Evolutionary conservation across 2,797 vertebrate genomes (phyloP), one percentile per base, ranked within the genome.

Genomic region (Morus bassanus): DNA sequence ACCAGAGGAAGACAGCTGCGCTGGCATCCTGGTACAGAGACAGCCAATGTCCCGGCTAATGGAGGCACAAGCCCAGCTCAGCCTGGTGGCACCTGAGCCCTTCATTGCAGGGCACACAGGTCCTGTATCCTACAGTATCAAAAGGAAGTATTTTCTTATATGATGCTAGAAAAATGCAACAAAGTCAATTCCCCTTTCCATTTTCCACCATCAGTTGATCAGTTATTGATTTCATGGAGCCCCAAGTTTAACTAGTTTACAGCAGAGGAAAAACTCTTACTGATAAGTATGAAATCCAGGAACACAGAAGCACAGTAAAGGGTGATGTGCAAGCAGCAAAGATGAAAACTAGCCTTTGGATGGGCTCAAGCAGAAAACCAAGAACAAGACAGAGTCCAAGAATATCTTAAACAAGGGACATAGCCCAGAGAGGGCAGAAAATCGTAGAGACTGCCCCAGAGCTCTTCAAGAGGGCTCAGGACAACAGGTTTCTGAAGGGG

Each of bases 51-150:
- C 51, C 51, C 85, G 61, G 75, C 41, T 27, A 81, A n/a, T 3
- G 3, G 24, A 22, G 68, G 48, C 18, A 13, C 2, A 14, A 89
- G 21, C 77, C 78, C 73, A 84, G 74, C 51, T 67, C 75, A 85
- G 78, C 18, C 48, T 48, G 18, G 50, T 60, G 56, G 43, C 72
- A 57, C 35, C 9, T 24, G 45, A 60, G 59, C 17, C 43, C 46
- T 45, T 30, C 46, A 67, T 63, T 1, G 27, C 46, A 56, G 59
- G 28, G 21, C 43, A 84, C 17, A 6, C 18, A 9, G 15, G 6
- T 48, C 24, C 24, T 1, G 0, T 3, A 11, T 30, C 46, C 18
- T 45, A 7, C 33, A 21, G 35, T 2, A 83, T 43, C 6, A 41
- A 22, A 46, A 8, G 6, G 0, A 5, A 80, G 18, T 12, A 37